Evolutionary conservation across 35 echinoderm and acorn worm genomes (phyloP), one percentile per base, ranked within the genome.

Genomic region (Diadema setosum): DNA sequence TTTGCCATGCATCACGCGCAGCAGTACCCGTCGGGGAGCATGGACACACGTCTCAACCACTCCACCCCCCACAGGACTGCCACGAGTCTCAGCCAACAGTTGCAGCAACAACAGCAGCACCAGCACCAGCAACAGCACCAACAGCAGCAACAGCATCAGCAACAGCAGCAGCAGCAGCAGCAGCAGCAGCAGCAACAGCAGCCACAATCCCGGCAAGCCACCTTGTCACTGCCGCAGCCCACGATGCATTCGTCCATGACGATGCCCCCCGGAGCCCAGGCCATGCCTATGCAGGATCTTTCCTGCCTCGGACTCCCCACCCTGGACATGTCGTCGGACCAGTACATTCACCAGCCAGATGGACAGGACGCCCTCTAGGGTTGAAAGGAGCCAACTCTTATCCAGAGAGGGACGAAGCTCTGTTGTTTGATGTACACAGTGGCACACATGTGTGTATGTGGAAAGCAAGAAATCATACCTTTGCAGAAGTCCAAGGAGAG

Each of bases 241-340:
- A 44, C 73, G 2, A 78, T 78, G 73, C 73, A 78, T 36, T 44
- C 73, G 17, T 78, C 73, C 29, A 78, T 78, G 73, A 78, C 35
- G 24, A 39, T 78, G 73, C 73, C 73, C 39, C 73, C 73, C 9
- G 73, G 73, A 41, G 73, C 39, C 21, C 73, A 78, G 30, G 73
- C 73, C 0, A 36, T 78, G 40, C 73, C 73, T 41, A 78, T 78
- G 73, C 73, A 78, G 40, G 73, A 78, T 41, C 40, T 78, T 7
- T 78, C 73, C 9, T 78, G 73, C 73, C 73, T 78, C 7, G 73
- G 73, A 39, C 33, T 78, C 37, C 39, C 73, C 11, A 78, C 73
- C 6, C 73, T 78, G 39, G 73, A 78, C 73, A 78, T 78, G 40
- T n/a, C 27, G 15, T 41, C 1, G 8, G 73, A 78, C 33, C 73